A percentile compares a stretch with the other conserved stretches of the same genome.
These are phyloP conservation scores for Anabacerthia variegaticeps DNA, from an alignment of 2,797 vertebrate species.

Conservation along the genomic window DNA sequence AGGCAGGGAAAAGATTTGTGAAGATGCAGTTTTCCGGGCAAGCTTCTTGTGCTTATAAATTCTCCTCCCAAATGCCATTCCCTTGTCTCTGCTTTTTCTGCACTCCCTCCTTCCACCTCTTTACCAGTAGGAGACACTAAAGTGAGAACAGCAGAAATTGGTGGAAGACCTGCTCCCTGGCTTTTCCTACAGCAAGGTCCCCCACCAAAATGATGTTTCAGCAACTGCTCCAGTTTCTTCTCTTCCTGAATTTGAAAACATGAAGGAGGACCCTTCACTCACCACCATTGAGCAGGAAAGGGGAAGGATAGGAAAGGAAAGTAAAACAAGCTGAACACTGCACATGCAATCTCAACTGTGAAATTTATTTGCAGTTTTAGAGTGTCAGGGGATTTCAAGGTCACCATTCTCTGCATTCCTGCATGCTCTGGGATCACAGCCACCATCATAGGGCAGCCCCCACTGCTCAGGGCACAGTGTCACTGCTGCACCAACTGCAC, in stretches of 20 bases:
- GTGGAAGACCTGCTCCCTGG: background rate
- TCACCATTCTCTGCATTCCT: background rate
- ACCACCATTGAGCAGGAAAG: background rate
- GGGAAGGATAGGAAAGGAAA: background rate
- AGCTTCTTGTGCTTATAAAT: background rate
- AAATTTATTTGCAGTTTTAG: background rate
- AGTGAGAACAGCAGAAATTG: background rate
- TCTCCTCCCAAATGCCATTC: background rate
- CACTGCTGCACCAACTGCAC: background rate
- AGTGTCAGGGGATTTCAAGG: background rate
- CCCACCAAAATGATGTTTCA: background rate
- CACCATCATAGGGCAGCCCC: background rate
- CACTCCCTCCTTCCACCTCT: background rate
- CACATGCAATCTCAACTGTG: background rate
- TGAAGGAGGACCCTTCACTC: background rate
- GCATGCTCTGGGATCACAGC: background rate
- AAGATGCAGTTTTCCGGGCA: background rate
- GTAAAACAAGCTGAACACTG: background rate
- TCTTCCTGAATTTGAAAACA: background rate
- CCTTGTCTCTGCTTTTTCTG: background rate
- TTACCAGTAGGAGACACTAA: background rate
- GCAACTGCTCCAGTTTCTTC: background rate
- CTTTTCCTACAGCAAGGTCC: background rate
- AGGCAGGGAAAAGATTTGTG: background rate
- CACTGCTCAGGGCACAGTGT: background rate